Evolutionary conservation across 2,113 vertebrate species (phyloP).

Genomic region (Eretmodus cyanostictus): DNA sequence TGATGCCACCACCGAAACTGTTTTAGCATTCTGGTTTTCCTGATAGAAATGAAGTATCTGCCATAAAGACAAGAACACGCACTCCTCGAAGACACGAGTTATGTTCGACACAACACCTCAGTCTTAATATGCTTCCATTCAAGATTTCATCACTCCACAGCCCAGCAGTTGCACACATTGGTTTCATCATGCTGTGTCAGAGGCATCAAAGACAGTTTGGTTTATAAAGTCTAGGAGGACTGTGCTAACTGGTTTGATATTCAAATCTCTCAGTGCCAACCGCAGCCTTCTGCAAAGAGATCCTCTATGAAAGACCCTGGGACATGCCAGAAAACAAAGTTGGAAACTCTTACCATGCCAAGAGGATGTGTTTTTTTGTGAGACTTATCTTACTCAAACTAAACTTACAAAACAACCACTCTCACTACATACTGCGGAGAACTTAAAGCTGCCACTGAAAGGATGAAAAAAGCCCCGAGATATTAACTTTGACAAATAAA

Average conservation of each 20-base stretch:
- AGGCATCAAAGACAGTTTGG: slow-evolving; percentile 42
- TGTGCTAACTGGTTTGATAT: background rate
- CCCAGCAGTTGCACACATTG: background rate
- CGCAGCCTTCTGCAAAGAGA: background rate
- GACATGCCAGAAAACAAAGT: background rate
- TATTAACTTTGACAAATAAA: slow-evolving; percentile 22
- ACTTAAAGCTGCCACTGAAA: background rate
- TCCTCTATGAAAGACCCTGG: background rate
- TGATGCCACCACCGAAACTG: background rate
- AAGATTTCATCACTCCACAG: slow-evolving; percentile 28
- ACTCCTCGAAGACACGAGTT: background rate
- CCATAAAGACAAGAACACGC: background rate
- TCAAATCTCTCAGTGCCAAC: background rate
- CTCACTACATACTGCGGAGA: background rate
- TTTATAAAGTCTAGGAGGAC: slow-evolving; percentile 6
- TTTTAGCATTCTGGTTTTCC: background rate
- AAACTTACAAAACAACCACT: background rate
- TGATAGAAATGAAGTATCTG: background rate
- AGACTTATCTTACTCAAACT: background rate
- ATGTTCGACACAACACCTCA: background rate
- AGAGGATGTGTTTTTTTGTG: background rate
- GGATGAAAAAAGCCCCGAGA: background rate
- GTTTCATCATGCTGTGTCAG: slow-evolving; percentile 44
- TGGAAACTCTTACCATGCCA: background rate
- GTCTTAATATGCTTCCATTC: slow-evolving; percentile 10